Percentiles rank a stretch among this genome's conserved stretches.
These are phyloP conservation scores for Apus apus DNA, from an alignment of 2,113 vertebrate genomes.

Conservation along the genomic window DNA sequence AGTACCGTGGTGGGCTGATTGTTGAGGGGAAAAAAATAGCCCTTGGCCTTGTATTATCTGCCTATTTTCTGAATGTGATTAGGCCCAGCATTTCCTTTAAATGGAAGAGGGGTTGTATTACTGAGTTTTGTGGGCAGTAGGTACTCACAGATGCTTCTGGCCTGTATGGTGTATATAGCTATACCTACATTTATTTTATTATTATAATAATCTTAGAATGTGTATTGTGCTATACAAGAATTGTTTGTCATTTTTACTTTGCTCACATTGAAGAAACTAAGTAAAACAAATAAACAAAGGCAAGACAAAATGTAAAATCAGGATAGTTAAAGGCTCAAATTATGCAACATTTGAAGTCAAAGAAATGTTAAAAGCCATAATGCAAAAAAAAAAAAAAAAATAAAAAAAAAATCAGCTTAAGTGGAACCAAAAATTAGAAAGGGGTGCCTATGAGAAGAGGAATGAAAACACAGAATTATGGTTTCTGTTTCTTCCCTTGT, in stretches of 20 bases:
- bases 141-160: background rate
- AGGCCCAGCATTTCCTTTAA: background rate
- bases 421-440: background rate
- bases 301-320: background rate
- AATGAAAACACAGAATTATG: background rate
- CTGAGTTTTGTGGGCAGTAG: background rate
- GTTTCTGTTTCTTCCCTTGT: slow-evolving; percentile 2
- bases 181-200: background rate
- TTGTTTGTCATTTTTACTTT: background rate
- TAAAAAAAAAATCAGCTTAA: background rate
- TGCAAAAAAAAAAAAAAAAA: background rate
- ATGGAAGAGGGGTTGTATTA: background rate
- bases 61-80: background rate
- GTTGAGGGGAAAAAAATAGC: background rate
- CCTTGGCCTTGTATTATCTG: background rate
- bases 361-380: background rate
- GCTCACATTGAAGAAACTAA: background rate
- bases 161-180: background rate
- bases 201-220: background rate
- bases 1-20: background rate
- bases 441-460: background rate
- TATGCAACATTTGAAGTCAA: background rate
- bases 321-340: background rate
- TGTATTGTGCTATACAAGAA: background rate
- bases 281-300: background rate